phyloP scores from a whole-genome alignment of 2,113 vertebrate species.

The Taurulus bubalis region DNA sequence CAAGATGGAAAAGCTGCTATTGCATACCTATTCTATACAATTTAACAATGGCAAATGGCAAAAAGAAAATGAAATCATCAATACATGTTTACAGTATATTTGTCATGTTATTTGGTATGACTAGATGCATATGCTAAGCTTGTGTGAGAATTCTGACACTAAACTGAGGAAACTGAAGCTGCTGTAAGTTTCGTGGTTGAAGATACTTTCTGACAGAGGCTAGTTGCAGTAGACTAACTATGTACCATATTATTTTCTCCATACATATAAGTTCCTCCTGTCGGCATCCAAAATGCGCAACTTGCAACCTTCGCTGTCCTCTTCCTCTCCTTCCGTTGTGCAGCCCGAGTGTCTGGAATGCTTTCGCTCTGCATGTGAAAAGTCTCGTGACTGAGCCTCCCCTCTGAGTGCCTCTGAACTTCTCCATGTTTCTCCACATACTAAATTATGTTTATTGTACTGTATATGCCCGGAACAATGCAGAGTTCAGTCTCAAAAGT shows the following conservation, averaged over 20 bases:
- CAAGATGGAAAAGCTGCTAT: not conserved
- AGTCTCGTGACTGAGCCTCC: not conserved
- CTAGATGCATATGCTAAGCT: not conserved
- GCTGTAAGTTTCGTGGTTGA: not conserved
- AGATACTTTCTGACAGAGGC: not conserved
- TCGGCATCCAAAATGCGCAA: not conserved
- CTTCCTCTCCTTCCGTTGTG: not conserved
- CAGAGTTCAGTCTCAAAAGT: conserved; percentile 1
- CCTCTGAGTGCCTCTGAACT: not conserved
- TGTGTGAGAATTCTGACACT: not conserved
- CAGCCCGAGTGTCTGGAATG: not conserved
- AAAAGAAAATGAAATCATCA: not conserved
- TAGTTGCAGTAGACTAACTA: not conserved
- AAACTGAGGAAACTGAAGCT: not conserved
- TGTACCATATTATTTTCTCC: not conserved
- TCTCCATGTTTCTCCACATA: not conserved
- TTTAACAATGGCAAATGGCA: not conserved
- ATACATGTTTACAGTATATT: not conserved
- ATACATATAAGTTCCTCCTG: not conserved
- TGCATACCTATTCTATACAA: not conserved
- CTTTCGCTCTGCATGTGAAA: not conserved
- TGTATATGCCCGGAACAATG: not conserved
- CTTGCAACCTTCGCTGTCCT: not conserved
- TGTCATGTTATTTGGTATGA: not conserved
- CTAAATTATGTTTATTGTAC: conserved; percentile 17